Base-by-base conservation (phyloP, 2,113 vertebrate genomes). In the Columba livia region DNA sequence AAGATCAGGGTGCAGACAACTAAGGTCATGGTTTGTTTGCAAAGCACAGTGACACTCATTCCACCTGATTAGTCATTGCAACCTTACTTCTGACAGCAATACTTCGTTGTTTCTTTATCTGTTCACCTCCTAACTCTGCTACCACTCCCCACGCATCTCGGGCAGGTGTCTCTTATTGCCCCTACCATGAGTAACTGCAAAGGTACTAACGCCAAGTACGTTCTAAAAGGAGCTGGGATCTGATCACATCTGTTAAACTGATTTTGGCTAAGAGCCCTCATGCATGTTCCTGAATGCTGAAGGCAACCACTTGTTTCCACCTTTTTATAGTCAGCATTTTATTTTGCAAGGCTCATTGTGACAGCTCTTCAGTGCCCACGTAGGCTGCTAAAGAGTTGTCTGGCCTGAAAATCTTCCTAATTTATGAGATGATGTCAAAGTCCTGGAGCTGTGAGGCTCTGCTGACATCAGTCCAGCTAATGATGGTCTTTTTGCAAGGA, bases 401-500 rank as follows among this genome's bases (percentile, higher is more conserved):
- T 88, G 74, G 71, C 70, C 61, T 73, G 62, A 70, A 97, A 82
- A 58, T 72, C 71, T 31, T 81, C 70, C 51, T 71, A 20, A 92
- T 93, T 89, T 79, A 92, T 54, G 36, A 77, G 74, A 40, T 58
- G 16, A 47, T 75, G 64, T 65, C 79, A 93, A 80, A 89, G 61
- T n/a, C 53, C 65, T 87, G 58, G 56, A 64, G 44, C 11, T 70
- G 38, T 38, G 51, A 88, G 61, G 72, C 65, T 85, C 53, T 84
- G 70, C 77, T 96, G 92, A 87, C 80, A 92, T 66, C 72, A 92
- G 61, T 40, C 91, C 84, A 84, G 64, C 44, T 90, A 90, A 74
- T 18, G 31, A 94, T 72, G 73, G 80, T 26, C 28, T 84, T 86
- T 83, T 75, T 56, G 65, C 90, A 90, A 84, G 70, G 90, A 69